These are phyloP conservation scores for Pocillopora damicornis DNA, from an alignment of 64 coral and sea anemone genomes.

Conservation along the genomic window DNA sequence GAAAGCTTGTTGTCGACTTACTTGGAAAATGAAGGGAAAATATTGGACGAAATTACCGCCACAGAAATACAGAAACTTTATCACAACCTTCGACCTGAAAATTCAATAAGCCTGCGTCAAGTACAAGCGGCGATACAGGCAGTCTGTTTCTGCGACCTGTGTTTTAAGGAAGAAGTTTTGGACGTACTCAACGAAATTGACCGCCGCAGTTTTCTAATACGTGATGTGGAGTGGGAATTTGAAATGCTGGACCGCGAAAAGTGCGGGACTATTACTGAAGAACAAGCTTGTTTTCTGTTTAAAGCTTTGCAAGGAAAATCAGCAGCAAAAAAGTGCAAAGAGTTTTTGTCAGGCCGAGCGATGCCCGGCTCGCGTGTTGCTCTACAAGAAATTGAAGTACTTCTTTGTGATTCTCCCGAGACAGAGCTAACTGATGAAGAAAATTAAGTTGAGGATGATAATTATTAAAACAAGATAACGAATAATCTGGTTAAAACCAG, in stretches of 20 bases:
- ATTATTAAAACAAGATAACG: neutral
- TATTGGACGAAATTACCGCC: conserved; percentile 13
- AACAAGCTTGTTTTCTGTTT: conserved; percentile 45
- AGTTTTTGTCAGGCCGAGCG: conserved; percentile 13
- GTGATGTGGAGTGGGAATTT: conserved; percentile 47
- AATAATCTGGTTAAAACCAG: neutral
- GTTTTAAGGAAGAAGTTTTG: conserved; percentile 43
- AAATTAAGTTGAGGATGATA: neutral
- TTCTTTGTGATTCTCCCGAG: conserved; percentile 16
- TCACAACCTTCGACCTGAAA: conserved; percentile 42
- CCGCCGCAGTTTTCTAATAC: conserved; percentile 48
- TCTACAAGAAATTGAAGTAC: conserved; percentile 38
- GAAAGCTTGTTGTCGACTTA: neutral
- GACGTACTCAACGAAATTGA: conserved; percentile 55
- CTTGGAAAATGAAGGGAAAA: neutral
- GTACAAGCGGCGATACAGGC: conserved; percentile 40
- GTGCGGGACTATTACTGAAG: conserved; percentile 20
- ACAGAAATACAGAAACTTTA: conserved; percentile 37
- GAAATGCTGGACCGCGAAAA: conserved; percentile 31
- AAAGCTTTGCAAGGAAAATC: conserved; percentile 30
- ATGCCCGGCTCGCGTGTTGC: conserved; percentile 19
- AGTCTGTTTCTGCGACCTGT: conserved; percentile 60
- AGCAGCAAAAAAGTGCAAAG: conserved; percentile 10
- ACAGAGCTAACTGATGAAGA: conserved; percentile 5
- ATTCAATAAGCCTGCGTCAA: conserved; percentile 53